Conservation (phyloP, 2,888 invertebrate species). For the Leptopilina drosophilae region DNA sequence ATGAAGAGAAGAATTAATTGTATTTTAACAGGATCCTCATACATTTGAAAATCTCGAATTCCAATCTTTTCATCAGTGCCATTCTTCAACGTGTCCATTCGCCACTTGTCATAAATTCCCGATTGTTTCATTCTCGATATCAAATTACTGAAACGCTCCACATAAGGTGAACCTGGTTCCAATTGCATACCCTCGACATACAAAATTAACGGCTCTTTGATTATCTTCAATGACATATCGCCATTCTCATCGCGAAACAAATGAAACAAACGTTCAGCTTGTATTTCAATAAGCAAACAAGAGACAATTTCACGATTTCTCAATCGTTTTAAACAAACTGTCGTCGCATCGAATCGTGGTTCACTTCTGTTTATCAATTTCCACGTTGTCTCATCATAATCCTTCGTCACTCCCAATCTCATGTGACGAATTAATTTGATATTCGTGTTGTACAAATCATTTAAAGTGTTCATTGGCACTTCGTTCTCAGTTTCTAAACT, state of each 20-base stretch:
- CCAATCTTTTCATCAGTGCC: not conserved
- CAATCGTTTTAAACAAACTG: not conserved
- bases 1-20: not conserved
- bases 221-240: conserved; percentile 9
- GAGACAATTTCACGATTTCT: not conserved
- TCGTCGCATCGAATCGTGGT: not conserved
- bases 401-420: not conserved
- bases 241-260: conserved; percentile 2
- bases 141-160: not conserved
- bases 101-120: not conserved
- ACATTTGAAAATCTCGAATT: not conserved
- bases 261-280: not conserved
- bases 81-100: not conserved
- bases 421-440: not conserved
- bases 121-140: not conserved
- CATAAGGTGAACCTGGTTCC: conserved; percentile 5
- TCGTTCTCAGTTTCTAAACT: not conserved
- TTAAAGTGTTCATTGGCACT: not conserved
- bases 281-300: not conserved
- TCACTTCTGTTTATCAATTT: not conserved
- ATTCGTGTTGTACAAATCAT: not conserved
- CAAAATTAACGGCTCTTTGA: not conserved
- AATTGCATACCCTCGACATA: not conserved
- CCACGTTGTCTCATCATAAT: conserved; percentile 9
- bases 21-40: not conserved